phyloP scores from a whole-genome alignment of 2,888 invertebrate species.

The Vannuccia rotundouncinata region DNA sequence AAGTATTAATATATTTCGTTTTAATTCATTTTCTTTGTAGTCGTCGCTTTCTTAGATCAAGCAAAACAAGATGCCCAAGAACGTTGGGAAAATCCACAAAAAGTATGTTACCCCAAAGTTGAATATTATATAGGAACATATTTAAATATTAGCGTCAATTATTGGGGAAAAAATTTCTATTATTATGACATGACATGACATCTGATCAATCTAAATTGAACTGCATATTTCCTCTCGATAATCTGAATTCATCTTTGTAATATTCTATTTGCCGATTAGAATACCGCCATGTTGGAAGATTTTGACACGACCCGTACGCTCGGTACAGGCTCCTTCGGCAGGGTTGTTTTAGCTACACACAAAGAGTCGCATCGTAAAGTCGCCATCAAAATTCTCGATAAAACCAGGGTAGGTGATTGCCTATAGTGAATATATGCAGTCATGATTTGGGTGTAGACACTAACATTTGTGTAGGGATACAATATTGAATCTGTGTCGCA shows the following conservation, averaged over 20 bases:
- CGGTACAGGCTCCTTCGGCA: conserved; percentile 96
- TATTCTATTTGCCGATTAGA: conserved; percentile 57
- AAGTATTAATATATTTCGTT: too few relatives aligned
- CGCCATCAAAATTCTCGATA: conserved; percentile 99
- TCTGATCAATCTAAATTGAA: too few relatives aligned
- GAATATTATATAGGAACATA: conserved; percentile 42
- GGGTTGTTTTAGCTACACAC: conserved; percentile 99
- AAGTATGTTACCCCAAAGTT: conserved; percentile 50
- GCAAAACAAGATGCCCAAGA: conserved; percentile 95
- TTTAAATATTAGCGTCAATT: neutral
- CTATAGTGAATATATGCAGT: too few relatives aligned
- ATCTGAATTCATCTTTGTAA: neutral
- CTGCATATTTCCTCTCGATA: neutral
- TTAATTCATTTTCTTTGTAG: conserved; percentile 56
- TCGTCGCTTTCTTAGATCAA: conserved; percentile 94
- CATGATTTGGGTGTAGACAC: too few relatives aligned
- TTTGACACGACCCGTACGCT: conserved; percentile 97
- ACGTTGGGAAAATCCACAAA: conserved; percentile 79
- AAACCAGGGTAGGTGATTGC: conserved; percentile 76
- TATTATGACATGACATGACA: too few relatives aligned
- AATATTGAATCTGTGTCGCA: too few relatives aligned
- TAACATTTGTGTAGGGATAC: too few relatives aligned
- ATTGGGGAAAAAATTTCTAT: neutral
- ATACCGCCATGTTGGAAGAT: conserved; percentile 90
- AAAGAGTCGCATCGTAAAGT: conserved; percentile 92